These are phyloP conservation scores for Schrankia costaestrigalis DNA, from an alignment of 2,888 invertebrate species.

Conservation along the genomic window DNA sequence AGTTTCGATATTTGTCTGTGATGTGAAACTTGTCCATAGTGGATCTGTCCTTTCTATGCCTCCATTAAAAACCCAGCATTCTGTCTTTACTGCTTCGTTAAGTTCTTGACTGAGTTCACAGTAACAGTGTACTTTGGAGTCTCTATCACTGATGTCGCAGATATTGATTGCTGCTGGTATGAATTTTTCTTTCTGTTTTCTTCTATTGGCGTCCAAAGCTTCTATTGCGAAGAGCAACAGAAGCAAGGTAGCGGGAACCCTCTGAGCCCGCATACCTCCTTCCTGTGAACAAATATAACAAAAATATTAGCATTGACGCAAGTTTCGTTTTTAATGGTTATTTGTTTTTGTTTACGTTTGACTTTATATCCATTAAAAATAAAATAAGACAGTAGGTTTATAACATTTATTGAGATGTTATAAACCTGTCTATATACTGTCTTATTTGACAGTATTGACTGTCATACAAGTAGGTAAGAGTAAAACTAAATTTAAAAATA, in stretches of 20 bases:
- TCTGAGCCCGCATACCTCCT: conserved; percentile 76
- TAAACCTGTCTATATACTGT: too few species aligned
- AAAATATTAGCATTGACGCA: conserved; percentile 18
- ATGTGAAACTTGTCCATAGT: conserved; percentile 86
- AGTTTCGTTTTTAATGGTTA: too few species aligned
- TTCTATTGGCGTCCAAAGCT: conserved; percentile 67
- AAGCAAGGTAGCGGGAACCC: conserved; percentile 75
- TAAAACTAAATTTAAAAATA: too few species aligned
- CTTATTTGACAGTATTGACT: too few species aligned
- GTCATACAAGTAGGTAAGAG: too few species aligned
- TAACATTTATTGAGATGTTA: too few species aligned
- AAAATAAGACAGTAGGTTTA: neutral
- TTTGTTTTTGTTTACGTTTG: too few species aligned
- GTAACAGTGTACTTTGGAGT: conserved; percentile 83
- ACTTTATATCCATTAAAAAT: neutral
- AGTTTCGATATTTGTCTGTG: conserved; percentile 85
- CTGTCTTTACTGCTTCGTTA: conserved; percentile 84
- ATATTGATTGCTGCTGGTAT: conserved; percentile 66
- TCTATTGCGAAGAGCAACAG: conserved; percentile 75
- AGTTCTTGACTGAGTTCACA: conserved; percentile 81
- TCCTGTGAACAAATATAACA: conserved; percentile 58
- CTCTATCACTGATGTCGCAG: conserved; percentile 78
- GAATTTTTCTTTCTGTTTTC: conserved; percentile 68
- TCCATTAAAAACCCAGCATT: conserved; percentile 88
- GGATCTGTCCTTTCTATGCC: conserved; percentile 84